Evolutionary conservation across 2,113 vertebrate genomes (phyloP).

Genomic region (Ptilorrhoa leucosticta): DNA sequence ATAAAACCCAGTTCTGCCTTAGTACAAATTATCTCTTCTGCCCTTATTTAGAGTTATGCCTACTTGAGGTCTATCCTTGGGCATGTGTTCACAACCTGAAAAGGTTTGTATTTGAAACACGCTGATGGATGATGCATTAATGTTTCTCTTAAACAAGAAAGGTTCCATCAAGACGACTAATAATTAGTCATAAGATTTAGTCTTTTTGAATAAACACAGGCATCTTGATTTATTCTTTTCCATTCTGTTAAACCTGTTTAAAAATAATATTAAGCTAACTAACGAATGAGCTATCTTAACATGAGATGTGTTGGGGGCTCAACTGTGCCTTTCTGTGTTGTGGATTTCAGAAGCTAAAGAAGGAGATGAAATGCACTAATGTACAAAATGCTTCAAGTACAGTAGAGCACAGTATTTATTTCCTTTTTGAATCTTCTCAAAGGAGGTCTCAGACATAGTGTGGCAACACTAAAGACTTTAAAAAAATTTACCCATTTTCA

Average conservation of each 20-base stretch:
- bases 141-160: not conserved
- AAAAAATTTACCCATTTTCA: not conserved
- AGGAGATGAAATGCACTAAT: not conserved
- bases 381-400: not conserved
- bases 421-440: not conserved
- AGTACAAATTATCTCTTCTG: not conserved
- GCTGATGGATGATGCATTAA: not conserved
- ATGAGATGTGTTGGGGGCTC: not conserved
- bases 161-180: not conserved
- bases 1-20: not conserved
- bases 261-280: not conserved
- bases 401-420: not conserved
- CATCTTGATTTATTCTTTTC: not conserved
- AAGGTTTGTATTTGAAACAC: not conserved
- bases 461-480: not conserved
- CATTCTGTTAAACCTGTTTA: not conserved
- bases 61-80: not conserved
- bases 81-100: not conserved
- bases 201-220: not conserved
- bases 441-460: not conserved
- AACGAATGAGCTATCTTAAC: not conserved
- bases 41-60: not conserved
- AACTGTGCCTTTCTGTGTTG: not conserved
- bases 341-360: not conserved
- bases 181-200: not conserved